phyloP scores from a whole-genome alignment of 92 coral and sea anemone species.

The Blastomussa wellsi region DNA sequence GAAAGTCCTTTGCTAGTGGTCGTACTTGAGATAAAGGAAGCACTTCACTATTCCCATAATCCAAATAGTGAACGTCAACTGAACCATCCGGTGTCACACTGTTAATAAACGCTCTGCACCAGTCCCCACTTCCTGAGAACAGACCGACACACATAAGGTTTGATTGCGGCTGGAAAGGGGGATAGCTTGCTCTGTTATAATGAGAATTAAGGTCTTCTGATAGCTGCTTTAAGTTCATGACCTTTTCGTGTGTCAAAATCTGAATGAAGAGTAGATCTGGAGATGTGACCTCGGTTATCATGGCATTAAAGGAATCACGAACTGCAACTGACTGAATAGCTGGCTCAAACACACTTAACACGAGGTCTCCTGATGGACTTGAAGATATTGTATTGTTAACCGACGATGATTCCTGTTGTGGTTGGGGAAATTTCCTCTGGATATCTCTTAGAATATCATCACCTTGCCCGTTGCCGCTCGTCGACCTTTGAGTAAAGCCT shows the following conservation, averaged over 20 bases:
- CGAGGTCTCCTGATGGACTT: not conserved
- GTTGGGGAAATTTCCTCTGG: not conserved
- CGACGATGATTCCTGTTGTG: not conserved
- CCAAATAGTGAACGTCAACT: conserved; percentile 65
- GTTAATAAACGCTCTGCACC: conserved; percentile 78
- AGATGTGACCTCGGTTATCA: conserved; percentile 63
- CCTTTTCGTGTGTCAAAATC: conserved; percentile 35
- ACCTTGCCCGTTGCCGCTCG: not conserved
- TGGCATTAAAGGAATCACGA: conserved; percentile 56
- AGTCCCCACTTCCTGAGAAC: conserved; percentile 53
- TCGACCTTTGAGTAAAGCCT: conserved; percentile 5
- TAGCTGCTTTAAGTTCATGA: conserved; percentile 32
- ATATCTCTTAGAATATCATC: conserved; percentile 2
- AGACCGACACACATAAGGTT: conserved; percentile 67
- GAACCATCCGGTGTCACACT: conserved; percentile 45
- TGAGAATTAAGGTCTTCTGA: conserved; percentile 38
- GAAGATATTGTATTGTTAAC: not conserved
- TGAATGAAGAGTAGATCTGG: conserved; percentile 74
- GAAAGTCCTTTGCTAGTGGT: conserved; percentile 72
- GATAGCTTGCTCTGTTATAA: conserved; percentile 43
- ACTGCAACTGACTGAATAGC: conserved; percentile 36
- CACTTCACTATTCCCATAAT: conserved; percentile 77
- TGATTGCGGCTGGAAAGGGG: conserved; percentile 43
- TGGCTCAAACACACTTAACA: conserved; percentile 36
- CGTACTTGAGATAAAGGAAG: conserved; percentile 53